Percentiles rank a stretch among this genome's conserved stretches.
Evolutionary conservation across 2,113 vertebrate genomes (phyloP).

Genomic region (Plecotus auritus): DNA sequence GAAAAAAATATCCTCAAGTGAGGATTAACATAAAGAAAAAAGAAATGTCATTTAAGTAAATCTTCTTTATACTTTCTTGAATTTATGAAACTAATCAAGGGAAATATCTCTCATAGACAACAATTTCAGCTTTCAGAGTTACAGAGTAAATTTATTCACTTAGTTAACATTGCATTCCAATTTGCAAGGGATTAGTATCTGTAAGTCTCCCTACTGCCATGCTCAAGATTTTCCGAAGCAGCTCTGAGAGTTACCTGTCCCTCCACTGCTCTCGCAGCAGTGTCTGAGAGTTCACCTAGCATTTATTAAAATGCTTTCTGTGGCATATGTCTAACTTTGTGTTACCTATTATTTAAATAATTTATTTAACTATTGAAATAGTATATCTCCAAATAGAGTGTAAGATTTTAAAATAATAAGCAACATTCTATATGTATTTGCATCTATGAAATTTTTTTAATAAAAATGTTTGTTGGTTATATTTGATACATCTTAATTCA

Average conservation of each 20-base stretch:
- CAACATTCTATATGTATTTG: background rate
- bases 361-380: background rate
- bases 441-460: background rate
- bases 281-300: background rate
- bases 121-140: constrained; percentile 37
- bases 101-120: constrained; percentile 22
- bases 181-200: background rate
- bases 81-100: constrained; percentile 25
- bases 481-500: background rate
- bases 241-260: background rate
- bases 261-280: background rate
- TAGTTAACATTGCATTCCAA: background rate
- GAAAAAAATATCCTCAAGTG: too few species aligned
- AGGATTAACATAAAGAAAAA: background rate
- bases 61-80: background rate
- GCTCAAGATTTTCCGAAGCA: background rate
- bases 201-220: background rate
- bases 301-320: background rate
- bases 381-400: background rate
- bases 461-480: background rate
- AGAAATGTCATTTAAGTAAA: constrained; percentile 57
- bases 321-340: background rate
- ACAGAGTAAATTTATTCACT: constrained; percentile 20
- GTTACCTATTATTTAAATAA: background rate
- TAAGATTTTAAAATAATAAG: background rate